phyloP scores from a whole-genome alignment of 2,113 vertebrate species.

The Eolophus roseicapilla region DNA sequence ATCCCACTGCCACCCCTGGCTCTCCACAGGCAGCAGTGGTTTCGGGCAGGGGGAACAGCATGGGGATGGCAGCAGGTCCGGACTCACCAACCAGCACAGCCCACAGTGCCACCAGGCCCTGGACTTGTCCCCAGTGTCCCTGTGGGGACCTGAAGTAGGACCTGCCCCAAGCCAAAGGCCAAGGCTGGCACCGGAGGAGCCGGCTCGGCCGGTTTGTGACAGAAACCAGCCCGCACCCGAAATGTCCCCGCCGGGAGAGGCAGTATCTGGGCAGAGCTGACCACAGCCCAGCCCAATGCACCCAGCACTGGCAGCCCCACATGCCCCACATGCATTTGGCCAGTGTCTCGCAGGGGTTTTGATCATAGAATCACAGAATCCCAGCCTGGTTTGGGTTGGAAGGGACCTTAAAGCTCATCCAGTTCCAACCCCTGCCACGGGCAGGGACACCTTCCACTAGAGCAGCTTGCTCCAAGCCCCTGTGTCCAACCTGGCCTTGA shows the following conservation, averaged over 20 bases:
- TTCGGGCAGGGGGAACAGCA: rapidly evolving
- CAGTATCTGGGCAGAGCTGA: conserved; percentile 39
- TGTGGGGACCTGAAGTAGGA: rapidly evolving
- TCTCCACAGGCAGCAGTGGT: neutral
- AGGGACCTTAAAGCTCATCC: neutral
- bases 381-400: neutral
- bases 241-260: conserved; percentile 20
- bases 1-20: rapidly evolving
- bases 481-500: neutral
- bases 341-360: neutral
- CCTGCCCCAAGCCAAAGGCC: neutral
- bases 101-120: neutral
- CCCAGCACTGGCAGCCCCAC: neutral
- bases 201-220: conserved; percentile 49
- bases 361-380: neutral
- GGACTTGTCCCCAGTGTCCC: neutral
- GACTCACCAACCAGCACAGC: rapidly evolving
- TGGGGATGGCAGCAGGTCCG: neutral
- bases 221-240: conserved; percentile 24
- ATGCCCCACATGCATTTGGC: rapidly evolving
- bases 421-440: neutral
- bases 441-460: neutral
- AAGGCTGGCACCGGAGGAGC: conserved; percentile 32
- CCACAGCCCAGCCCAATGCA: neutral
- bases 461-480: neutral